These are phyloP conservation scores for Palloptera scutellata DNA, from an alignment of 2,888 invertebrate genomes.

Conservation along the genomic window DNA sequence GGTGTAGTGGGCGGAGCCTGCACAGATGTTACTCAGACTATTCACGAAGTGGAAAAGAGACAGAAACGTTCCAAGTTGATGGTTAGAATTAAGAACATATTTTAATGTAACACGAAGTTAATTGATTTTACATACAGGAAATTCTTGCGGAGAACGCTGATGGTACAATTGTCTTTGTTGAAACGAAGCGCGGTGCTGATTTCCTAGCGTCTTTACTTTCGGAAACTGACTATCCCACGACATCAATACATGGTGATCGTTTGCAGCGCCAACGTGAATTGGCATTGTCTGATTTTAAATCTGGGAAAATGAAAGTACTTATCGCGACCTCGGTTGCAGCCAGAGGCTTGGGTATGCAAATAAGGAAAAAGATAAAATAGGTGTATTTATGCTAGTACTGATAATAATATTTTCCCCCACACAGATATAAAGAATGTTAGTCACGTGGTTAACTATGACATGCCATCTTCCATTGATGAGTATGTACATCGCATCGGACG, in stretches of 20 bases:
- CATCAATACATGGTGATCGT: conserved; percentile 98
- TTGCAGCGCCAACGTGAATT: conserved; percentile 95
- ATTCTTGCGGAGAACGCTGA: conserved; percentile 56
- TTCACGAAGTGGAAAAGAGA: conserved; percentile 74
- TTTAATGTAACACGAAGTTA: background rate
- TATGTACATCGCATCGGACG: conserved; percentile 96
- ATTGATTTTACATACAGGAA: conserved; percentile 45
- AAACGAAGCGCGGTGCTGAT: conserved; percentile 88
- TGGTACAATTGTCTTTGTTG: conserved; percentile 86
- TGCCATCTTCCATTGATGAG: conserved; percentile 89
- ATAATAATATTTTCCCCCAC: conserved; percentile 1
- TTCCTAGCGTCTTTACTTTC: conserved; percentile 85
- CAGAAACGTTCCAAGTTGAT: conserved; percentile 80
- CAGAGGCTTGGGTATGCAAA: conserved; percentile 77
- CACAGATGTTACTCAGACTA: conserved; percentile 84
- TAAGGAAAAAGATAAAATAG: no score
- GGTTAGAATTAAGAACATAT: conserved; percentile 39
- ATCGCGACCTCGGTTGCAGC: conserved; percentile 97
- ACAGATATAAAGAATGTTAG: conserved; percentile 85
- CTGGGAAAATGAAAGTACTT: conserved; percentile 78
- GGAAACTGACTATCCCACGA: conserved; percentile 84
- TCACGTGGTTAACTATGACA: conserved; percentile 91
- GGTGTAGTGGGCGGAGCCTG: conserved; percentile 95
- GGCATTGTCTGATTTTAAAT: conserved; percentile 88
- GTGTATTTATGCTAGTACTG: background rate